phyloP scores from a whole-genome alignment of 23 tunicate species.

The Halocynthia roretzi region DNA sequence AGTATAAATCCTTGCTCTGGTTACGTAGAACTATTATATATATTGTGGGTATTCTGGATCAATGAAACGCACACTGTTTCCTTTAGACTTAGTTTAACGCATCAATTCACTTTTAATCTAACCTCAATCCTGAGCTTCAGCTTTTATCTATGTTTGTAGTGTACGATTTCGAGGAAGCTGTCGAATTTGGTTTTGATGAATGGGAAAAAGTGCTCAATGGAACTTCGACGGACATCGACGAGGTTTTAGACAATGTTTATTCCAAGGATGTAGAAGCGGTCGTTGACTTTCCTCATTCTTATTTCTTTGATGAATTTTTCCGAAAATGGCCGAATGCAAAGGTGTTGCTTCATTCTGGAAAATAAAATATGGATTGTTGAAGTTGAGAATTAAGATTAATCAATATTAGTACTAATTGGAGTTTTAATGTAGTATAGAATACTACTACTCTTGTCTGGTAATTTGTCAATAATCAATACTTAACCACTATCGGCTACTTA shows the following conservation, averaged over 20 bases:
- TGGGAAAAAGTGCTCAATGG: conserved; percentile 42
- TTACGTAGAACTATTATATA: no score
- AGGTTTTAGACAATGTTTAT: conserved; percentile 27
- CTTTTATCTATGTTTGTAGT: conserved; percentile 4
- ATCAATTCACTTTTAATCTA: no score
- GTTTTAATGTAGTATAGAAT: no score
- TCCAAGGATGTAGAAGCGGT: conserved; percentile 56
- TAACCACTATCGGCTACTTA: no score
- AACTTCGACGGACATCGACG: conserved; percentile 20
- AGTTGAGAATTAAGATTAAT: conserved; percentile 28
- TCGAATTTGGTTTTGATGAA: conserved; percentile 58
- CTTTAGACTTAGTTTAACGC: no score
- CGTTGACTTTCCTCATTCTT: conserved; percentile 72
- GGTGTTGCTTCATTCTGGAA: conserved; percentile 5
- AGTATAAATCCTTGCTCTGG: no score
- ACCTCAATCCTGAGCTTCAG: no score
- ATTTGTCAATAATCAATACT: neutral
- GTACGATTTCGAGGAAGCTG: conserved; percentile 53
- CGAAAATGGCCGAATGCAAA: conserved; percentile 61
- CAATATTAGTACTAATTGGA: no score
- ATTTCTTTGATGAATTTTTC: conserved; percentile 52
- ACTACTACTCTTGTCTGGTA: neutral
- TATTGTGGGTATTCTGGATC: no score
- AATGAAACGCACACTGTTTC: no score
- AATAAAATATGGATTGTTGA: neutral